These are phyloP conservation scores for Scaptomyza caliginosa DNA, from an alignment of 2,888 invertebrate genomes.

Conservation along the genomic window DNA sequence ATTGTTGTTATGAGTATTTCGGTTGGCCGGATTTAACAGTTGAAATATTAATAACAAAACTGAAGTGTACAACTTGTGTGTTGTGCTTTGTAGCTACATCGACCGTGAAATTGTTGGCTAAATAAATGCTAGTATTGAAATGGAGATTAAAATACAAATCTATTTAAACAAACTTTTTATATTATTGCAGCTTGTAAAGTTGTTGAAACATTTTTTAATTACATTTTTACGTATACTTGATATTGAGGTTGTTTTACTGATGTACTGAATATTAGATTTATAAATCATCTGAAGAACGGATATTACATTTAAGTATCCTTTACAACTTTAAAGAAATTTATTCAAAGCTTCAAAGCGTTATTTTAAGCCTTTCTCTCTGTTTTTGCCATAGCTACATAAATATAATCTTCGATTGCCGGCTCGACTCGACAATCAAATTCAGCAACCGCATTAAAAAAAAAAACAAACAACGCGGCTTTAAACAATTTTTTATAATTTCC, in stretches of 20 bases:
- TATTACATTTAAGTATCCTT: background rate
- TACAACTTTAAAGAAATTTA: background rate
- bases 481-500: conserved; percentile 71
- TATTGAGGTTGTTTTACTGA: no score
- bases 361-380: background rate
- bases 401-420: conserved; percentile 9
- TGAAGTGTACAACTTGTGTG: background rate
- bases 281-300: no score
- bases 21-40: conserved; percentile 16
- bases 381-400: background rate
- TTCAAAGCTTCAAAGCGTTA: background rate
- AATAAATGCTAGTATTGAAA: background rate
- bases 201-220: background rate
- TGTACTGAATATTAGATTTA: no score
- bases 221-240: background rate
- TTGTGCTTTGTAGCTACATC: background rate
- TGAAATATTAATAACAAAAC: conserved; percentile 12
- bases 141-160: background rate
- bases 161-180: background rate
- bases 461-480: conserved; percentile 49
- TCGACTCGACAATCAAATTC: conserved; percentile 30
- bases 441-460: conserved; percentile 29
- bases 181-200: no score
- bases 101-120: conserved; percentile 9
- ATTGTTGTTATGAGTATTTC: conserved; percentile 18